A percentile compares a stretch with the other conserved stretches of the same genome.
Conservation (phyloP, 2,797 vertebrate species). For the Prunella strophiata region DNA sequence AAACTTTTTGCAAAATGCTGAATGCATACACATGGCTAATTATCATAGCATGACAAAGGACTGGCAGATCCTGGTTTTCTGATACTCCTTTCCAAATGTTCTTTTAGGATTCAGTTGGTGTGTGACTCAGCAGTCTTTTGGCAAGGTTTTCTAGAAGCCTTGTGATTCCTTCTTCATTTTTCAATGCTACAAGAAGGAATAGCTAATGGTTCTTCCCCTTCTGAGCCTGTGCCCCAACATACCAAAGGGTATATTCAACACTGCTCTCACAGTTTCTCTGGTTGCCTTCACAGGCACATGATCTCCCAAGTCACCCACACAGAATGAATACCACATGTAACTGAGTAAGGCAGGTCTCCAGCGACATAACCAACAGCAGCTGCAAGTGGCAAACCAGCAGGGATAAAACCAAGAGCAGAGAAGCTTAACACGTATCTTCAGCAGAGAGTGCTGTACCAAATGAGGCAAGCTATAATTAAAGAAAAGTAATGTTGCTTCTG, state of each 20-base stretch:
- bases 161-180: conserved; percentile 20
- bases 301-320: neutral
- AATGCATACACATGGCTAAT: neutral
- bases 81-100: conserved; percentile 49
- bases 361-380: neutral
- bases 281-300: neutral
- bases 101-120: conserved; percentile 1
- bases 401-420: neutral
- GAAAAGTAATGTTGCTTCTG: neutral
- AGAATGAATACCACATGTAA: neutral
- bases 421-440: neutral
- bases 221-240: neutral
- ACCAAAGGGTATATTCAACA: neutral
- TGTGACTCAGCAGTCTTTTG: conserved; percentile 58
- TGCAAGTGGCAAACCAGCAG: neutral
- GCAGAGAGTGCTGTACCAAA: neutral
- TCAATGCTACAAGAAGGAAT: neutral
- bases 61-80: neutral
- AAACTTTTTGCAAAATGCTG: conserved; percentile 27
- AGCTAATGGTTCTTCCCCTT: neutral
- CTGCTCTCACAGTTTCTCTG: neutral
- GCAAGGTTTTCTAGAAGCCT: conserved; percentile 31
- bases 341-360: neutral
- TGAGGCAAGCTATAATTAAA: neutral
- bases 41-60: conserved; percentile 2